phyloP scores from a whole-genome alignment of 2,113 vertebrate genomes.

The Paratilapia polleni region DNA sequence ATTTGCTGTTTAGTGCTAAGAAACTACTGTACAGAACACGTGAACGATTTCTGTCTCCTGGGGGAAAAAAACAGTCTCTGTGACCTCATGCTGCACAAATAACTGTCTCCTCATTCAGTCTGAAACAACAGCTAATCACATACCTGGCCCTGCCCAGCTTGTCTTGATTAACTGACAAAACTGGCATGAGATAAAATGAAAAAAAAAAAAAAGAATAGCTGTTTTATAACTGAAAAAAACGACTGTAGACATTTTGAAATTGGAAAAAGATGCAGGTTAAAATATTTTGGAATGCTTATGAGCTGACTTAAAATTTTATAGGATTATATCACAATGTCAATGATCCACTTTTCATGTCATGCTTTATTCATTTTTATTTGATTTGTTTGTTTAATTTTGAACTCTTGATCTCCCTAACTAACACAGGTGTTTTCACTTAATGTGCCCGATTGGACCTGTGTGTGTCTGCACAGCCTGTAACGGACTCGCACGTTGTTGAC shows the following conservation, averaged over 20 bases:
- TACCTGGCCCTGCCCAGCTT: neutral
- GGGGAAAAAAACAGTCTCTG: neutral
- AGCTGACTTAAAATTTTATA: constrained; percentile 1
- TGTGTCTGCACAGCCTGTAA: neutral
- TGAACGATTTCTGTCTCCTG: neutral
- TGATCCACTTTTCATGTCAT: neutral
- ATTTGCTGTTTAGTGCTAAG: neutral
- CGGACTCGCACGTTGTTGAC: neutral
- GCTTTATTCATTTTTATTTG: neutral
- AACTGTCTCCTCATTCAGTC: neutral
- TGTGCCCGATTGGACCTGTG: rapidly evolving
- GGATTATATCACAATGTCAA: neutral
- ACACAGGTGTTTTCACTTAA: neutral
- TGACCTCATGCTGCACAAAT: constrained; percentile 1
- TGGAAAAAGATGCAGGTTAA: neutral
- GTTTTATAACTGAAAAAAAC: neutral
- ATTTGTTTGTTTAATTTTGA: neutral
- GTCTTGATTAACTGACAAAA: neutral
- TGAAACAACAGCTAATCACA: neutral
- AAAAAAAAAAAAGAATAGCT: neutral
- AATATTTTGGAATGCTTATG: neutral
- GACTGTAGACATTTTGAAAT: neutral
- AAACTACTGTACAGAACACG: neutral
- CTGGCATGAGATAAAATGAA: neutral
- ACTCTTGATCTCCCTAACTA: neutral